phyloP scores from a whole-genome alignment of 2,113 vertebrate genomes.

The Catharus fuscescens region DNA sequence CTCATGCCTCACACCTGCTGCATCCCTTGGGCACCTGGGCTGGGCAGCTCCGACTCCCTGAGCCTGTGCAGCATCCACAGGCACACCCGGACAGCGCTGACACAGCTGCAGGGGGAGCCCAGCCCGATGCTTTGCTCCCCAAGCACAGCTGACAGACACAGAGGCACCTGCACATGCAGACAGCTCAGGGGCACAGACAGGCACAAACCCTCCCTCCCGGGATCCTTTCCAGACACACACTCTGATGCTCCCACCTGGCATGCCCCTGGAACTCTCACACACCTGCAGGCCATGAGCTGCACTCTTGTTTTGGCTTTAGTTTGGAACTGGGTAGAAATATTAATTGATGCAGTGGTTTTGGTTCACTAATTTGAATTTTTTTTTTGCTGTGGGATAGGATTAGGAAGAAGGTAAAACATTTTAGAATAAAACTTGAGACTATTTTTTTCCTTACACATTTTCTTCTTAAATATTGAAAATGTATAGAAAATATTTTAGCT shows the following conservation, averaged over 20 bases:
- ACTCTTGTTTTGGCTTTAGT: too few relatives aligned
- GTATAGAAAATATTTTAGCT: too few relatives aligned
- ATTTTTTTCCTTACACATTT: too few relatives aligned
- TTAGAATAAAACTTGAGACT: too few relatives aligned
- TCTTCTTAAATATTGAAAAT: too few relatives aligned
- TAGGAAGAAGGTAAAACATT: too few relatives aligned
- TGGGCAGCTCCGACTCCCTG: neutral
- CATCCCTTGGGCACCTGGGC: neutral
- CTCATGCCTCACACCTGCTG: neutral
- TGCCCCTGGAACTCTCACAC: neutral
- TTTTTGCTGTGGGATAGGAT: too few relatives aligned
- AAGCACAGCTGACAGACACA: neutral
- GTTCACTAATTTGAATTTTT: too few relatives aligned
- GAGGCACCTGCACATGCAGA: neutral
- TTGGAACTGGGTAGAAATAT: too few relatives aligned
- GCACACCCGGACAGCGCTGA: neutral
- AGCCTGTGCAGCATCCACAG: neutral
- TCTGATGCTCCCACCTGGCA: neutral
- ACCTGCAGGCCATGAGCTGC: rapidly evolving
- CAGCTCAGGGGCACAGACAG: neutral
- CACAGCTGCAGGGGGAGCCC: neutral
- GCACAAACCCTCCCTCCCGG: neutral
- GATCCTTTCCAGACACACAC: neutral
- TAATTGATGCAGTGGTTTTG: too few relatives aligned
- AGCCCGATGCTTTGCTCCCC: neutral